Evolutionary conservation across 2,888 invertebrate species (phyloP), one percentile per base, ranked within the genome.

Genomic region (Sepioteuthis lessoniana): DNA sequence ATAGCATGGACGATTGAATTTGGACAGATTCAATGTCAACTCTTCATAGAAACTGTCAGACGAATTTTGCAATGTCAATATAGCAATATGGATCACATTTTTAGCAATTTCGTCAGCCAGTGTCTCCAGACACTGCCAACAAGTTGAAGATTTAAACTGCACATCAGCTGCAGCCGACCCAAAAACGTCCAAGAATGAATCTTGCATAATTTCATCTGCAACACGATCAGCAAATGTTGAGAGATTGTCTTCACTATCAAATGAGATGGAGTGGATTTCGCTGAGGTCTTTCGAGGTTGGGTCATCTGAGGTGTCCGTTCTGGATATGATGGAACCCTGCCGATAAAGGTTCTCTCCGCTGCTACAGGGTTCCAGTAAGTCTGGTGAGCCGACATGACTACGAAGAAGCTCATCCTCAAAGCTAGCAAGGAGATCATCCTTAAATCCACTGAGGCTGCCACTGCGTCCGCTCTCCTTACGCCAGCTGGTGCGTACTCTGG

Each of bases 361-460:
- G 55, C 50, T 55, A 91, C 35, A 91, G 21, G 47, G 60, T 91
- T 55, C 28, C 38, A 47, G 46, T 28, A 47, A 38, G 38, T 50
- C 60, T 60, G 60, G 60, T 21, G 93, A 93, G 46, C 55, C 60
- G n/a, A 93, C 93, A 60, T 55, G 37, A 55, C 93, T 93, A 31
- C 93, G 47, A 93, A 96, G 94, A 35, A 96, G 94, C 94, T 96
- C 96, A 91, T 95, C 96, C 93, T 96, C 96, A 94, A 96, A 96
- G 76, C 95, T 95, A n/a, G 96, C 96, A n/a, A 96, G 95, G 10
- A 95, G 94, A 19, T 95, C 94, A 94, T 96, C 96, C 92, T 95
- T 95, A 93, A 96, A 96, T 13, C 96, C 96, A 94, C 96, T 96
- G 31, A 96, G 60, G 90, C 96, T 96, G 50, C 96, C 95, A n/a